These are phyloP conservation scores for Rostratula benghalensis DNA, from an alignment of 2,113 vertebrate species.

Conservation along the genomic window DNA sequence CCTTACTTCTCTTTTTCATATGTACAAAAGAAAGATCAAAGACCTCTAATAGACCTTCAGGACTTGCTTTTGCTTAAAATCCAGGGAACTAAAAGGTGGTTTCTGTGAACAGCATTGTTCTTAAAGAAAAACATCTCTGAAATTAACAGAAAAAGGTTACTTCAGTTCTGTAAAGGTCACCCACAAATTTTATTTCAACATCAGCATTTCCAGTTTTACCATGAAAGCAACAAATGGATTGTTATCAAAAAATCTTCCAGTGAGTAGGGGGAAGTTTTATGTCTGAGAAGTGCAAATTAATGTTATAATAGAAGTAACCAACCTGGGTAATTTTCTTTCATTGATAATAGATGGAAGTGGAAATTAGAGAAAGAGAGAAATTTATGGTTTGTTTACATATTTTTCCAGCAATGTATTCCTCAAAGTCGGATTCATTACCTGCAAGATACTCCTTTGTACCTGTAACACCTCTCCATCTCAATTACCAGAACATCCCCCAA, in stretches of 20 bases:
- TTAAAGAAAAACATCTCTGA: not conserved
- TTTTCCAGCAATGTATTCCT: not conserved
- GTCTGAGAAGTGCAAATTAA: not conserved
- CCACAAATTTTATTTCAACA: not conserved
- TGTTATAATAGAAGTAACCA: not conserved
- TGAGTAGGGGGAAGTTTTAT: not conserved
- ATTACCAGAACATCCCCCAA: not conserved
- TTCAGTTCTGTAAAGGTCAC: not conserved
- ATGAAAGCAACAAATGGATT: not conserved
- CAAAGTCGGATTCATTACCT: not conserved
- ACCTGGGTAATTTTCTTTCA: not conserved
- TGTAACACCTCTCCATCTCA: not conserved
- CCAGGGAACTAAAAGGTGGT: not conserved
- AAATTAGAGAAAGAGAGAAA: not conserved
- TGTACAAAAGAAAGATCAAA: slow-evolving; percentile 38
- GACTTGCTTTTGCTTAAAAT: slow-evolving; percentile 20
- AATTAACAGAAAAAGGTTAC: not conserved
- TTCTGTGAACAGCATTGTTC: not conserved
- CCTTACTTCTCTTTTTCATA: not conserved
- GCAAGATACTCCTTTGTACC: not conserved
- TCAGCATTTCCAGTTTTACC: not conserved
- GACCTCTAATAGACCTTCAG: not conserved
- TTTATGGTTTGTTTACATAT: not conserved
- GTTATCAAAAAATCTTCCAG: not conserved
- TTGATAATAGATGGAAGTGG: not conserved